These are phyloP conservation scores for Caerostris darwini DNA, from an alignment of 1,140 invertebrate species.

Conservation along the genomic window DNA sequence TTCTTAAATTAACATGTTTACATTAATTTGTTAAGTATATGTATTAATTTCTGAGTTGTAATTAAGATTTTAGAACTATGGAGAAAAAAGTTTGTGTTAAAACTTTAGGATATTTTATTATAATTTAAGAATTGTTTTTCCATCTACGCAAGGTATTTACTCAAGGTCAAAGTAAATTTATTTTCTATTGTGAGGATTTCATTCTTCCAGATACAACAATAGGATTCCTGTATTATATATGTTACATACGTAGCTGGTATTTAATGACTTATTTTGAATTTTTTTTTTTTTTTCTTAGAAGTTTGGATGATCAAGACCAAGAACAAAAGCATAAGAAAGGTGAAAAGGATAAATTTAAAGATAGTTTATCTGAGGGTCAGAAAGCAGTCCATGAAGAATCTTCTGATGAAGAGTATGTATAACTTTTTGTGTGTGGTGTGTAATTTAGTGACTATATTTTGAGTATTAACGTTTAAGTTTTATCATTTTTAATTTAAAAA, in stretches of 20 bases:
- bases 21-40: no score
- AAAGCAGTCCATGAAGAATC: slow-evolving; percentile 83
- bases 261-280: not conserved
- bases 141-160: not conserved
- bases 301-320: slow-evolving; percentile 76
- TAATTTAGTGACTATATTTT: not conserved
- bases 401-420: slow-evolving; percentile 74
- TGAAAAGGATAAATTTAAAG: slow-evolving; percentile 88
- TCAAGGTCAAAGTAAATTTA: slow-evolving; percentile 20
- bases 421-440: not conserved
- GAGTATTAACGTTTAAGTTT: not conserved
- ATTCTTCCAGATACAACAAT: not conserved
- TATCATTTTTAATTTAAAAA: not conserved
- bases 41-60: no score
- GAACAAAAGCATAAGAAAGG: slow-evolving; percentile 82
- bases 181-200: slow-evolving; percentile 36
- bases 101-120: no score
- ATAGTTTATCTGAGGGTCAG: slow-evolving; percentile 92
- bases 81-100: no score
- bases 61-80: no score
- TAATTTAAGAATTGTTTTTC: not conserved
- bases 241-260: not conserved
- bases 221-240: slow-evolving; percentile 8
- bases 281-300: slow-evolving; percentile 21
- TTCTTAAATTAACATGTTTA: no score